These are phyloP conservation scores for Spongilla lacustris DNA, from an alignment of 37 sponge, comb jelly and placozoan genomes.

Conservation along the genomic window DNA sequence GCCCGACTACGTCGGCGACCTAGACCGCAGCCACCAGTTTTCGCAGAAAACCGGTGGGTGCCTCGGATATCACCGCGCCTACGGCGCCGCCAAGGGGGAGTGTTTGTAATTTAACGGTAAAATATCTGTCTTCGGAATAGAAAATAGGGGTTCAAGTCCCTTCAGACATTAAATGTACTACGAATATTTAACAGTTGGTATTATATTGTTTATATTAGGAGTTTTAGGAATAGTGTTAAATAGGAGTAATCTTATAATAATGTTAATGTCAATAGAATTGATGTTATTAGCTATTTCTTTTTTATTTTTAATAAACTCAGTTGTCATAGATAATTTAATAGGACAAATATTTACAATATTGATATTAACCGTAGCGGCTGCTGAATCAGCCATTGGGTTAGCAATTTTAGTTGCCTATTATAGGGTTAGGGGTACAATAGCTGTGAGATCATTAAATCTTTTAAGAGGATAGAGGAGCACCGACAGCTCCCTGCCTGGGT, in stretches of 20 bases:
- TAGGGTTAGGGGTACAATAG: slow-evolving; percentile 60
- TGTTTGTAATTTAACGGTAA: slow-evolving; percentile 72
- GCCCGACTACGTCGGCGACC: not conserved
- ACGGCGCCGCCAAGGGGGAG: slow-evolving; percentile 3
- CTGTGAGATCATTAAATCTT: slow-evolving; percentile 56
- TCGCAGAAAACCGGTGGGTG: too few relatives aligned
- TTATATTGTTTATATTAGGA: slow-evolving; percentile 67
- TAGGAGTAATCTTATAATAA: slow-evolving; percentile 78
- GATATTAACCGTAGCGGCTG: slow-evolving; percentile 78
- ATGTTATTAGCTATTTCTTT: slow-evolving; percentile 77
- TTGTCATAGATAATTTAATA: slow-evolving; percentile 44
- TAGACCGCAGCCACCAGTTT: too few relatives aligned
- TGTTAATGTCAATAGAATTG: slow-evolving; percentile 83
- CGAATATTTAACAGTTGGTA: slow-evolving; percentile 53
- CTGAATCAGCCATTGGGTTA: slow-evolving; percentile 70
- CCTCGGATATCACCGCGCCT: not conserved
- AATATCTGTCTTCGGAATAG: slow-evolving; percentile 73
- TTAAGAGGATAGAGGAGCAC: slow-evolving; percentile 46
- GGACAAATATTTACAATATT: slow-evolving; percentile 75
- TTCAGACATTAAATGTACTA: slow-evolving; percentile 53
- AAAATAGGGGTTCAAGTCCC: slow-evolving; percentile 65
- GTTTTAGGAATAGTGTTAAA: slow-evolving; percentile 73
- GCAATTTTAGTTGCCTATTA: slow-evolving; percentile 71
- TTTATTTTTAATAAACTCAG: slow-evolving; percentile 59
- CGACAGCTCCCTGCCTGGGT: too few relatives aligned